Conservation (phyloP, 2,888 invertebrate species). For the Hedya salicella region DNA sequence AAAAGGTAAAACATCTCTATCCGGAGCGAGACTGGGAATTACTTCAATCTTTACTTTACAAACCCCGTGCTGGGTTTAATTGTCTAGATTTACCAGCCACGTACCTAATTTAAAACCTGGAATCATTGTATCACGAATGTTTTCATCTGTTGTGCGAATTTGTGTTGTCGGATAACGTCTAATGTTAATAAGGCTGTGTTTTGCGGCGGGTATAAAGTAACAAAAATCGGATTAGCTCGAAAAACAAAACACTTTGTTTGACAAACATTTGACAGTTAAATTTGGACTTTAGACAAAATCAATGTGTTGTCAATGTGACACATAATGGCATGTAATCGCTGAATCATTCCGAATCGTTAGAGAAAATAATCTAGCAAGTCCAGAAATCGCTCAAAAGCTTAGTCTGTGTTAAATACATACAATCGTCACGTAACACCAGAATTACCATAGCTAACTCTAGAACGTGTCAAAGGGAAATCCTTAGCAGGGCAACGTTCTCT, state of each 20-base stretch:
- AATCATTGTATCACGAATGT: slow-evolving; percentile 15
- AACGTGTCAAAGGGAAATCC: slow-evolving; percentile 23
- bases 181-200: no score
- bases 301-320: no score
- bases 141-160: slow-evolving; percentile 3
- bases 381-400: no score
- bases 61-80: slow-evolving; percentile 1
- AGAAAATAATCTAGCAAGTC: no score
- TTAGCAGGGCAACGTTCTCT: slow-evolving; percentile 22
- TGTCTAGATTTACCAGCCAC: slow-evolving; percentile 5
- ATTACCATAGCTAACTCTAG: not conserved
- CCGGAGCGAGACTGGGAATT: slow-evolving; percentile 8
- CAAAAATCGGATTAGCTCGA: not conserved
- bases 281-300: no score
- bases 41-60: slow-evolving; percentile 23
- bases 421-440: slow-evolving; percentile 5
- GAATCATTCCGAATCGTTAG: no score
- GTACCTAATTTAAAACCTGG: not conserved
- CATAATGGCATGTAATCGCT: no score
- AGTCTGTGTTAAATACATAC: not conserved
- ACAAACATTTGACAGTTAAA: no score
- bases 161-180: not conserved
- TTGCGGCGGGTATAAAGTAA: no score
- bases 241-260: no score
- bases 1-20: slow-evolving; percentile 24